Evolutionary conservation across 2,888 invertebrate genomes (phyloP).

Genomic region (Chymomyza procnemis): DNA sequence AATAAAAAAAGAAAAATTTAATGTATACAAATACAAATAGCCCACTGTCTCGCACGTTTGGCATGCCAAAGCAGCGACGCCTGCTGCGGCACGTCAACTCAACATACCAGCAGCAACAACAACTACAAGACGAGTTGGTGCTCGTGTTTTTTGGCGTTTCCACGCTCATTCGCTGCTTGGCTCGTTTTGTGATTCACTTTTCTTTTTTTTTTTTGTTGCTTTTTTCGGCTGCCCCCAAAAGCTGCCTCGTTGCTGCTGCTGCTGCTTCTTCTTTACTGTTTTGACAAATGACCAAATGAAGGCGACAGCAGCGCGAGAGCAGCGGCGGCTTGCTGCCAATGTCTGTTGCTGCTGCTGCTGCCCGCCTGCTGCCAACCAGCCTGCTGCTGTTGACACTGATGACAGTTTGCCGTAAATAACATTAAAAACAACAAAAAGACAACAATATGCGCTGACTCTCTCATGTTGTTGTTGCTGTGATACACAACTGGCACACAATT

Average conservation of each 20-base stretch:
- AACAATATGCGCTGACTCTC: background rate
- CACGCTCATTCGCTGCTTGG: background rate
- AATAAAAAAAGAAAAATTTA: no score
- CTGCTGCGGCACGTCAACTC: background rate
- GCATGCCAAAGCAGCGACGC: conserved; percentile 2
- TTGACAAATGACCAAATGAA: conserved; percentile 20
- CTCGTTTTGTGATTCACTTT: conserved; percentile 10
- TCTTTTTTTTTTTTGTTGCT: no score
- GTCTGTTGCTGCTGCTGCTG: conserved; percentile 41
- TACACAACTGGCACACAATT: conserved; percentile 22
- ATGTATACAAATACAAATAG: background rate
- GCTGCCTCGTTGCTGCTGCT: no score
- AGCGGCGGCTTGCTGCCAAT: conserved; percentile 29
- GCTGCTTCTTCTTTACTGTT: conserved; percentile 9
- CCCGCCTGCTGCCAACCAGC: no score
- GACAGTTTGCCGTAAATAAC: conserved; percentile 47
- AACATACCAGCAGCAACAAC: background rate
- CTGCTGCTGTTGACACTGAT: conserved; percentile 32
- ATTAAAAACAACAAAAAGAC: conserved; percentile 13
- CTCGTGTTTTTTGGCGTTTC: conserved; percentile 1
- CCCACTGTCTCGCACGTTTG: background rate
- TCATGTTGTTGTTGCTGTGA: background rate
- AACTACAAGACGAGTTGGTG: background rate
- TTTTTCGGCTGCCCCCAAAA: background rate
- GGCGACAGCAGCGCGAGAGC: background rate